Evolutionary conservation across 2,797 vertebrate genomes (phyloP), one percentile per base, ranked within the genome.

Genomic region (Lagocephalus sceleratus): DNA sequence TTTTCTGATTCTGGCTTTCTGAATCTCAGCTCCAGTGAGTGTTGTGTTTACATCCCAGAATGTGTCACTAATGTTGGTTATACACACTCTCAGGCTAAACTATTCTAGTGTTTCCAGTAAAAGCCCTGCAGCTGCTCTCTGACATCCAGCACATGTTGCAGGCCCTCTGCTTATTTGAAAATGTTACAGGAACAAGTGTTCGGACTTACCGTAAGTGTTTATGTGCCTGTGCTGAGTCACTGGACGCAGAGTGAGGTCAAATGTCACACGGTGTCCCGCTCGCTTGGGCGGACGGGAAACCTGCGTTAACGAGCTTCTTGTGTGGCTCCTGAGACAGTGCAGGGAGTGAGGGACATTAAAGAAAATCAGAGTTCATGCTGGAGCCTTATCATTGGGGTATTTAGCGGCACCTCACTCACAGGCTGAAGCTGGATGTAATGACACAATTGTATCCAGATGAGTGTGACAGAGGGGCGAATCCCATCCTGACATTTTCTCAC

Each of bases 401-500:
- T 81, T 82, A 85, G 68, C 53, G 50, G 68, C 43, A 66, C 57
- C 57, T 78, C 71, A 61, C 75, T 78, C 26, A 19, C 63, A 80
- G 69, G 76, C 82, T 85, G 81, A 58, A 83, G 68, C 63, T 47
- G 17, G 44, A 69, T 61, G 57, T 85, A 89, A 84, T 71, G 76
- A 81, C 68, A 78, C 84, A 89, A 88, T 88, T 82, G 81, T 81
- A 83, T 82, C 87, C 88, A 91, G 86, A 89, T 89, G 88, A 88
- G 66, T 20, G 47, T 40, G 55, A 56, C 32, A 20, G 55, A 51
- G 32, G 45, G 54, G 57, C 71, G 47, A 64, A 69, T 68, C 62
- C 59, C 49, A 10, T 10, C 8, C 9, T 1, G 32, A 61, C 60
- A 7, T 57, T 68, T 61, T 67, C 57, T 73, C 63, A 64, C 42